Evolutionary conservation across 2,113 vertebrate genomes (phyloP).

Genomic region (Uropsilus gracilis): DNA sequence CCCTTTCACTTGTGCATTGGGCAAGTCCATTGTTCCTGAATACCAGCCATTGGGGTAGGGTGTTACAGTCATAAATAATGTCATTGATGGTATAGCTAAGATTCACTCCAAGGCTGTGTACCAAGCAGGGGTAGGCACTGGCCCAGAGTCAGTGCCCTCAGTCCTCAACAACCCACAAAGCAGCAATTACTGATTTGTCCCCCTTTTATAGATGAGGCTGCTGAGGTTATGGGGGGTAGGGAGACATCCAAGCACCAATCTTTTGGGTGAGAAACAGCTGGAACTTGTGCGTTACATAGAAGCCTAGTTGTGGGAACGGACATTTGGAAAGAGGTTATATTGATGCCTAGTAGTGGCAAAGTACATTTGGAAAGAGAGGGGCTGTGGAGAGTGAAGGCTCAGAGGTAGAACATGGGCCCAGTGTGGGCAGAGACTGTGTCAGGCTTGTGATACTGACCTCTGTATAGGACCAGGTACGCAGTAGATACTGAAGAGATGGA

Average conservation of each 20-base stretch:
- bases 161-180: neutral
- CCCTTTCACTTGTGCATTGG: neutral
- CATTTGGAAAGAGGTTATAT: neutral
- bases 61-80: neutral
- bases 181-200: neutral
- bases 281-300: neutral
- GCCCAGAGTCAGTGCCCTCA: neutral
- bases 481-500: neutral
- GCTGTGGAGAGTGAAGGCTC: no score
- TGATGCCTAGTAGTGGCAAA: no score
- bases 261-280: neutral
- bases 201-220: neutral
- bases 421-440: neutral
- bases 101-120: neutral
- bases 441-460: neutral
- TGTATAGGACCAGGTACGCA: neutral
- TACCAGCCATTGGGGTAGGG: neutral
- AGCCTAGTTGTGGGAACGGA: neutral
- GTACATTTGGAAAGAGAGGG: no score
- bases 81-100: no score
- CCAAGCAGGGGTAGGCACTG: neutral
- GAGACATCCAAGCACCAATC: neutral
- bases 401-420: neutral
- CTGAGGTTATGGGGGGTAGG: no score
- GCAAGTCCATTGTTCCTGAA: accelerated